Conservation (phyloP, 2,113 vertebrate species). For the Urocitellus parryii region DNA sequence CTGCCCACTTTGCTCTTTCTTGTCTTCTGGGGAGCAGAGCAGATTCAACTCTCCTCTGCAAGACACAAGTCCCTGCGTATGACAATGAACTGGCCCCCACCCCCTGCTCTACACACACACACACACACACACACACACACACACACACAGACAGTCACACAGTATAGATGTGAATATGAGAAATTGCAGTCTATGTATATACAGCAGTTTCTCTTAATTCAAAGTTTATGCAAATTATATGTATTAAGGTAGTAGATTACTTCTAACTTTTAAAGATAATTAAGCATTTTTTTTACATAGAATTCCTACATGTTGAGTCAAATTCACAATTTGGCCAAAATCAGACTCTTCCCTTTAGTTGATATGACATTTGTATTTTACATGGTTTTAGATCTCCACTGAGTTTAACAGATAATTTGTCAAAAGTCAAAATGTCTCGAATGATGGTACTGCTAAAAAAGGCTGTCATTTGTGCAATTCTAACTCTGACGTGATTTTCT, state of each 20-base stretch:
- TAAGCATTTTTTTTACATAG: not conserved
- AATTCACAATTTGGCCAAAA: not conserved
- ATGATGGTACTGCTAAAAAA: not conserved
- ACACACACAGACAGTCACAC: no score
- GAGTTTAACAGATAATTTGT: not conserved
- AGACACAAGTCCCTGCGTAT: not conserved
- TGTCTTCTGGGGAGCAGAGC: not conserved
- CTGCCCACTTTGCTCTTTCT: not conserved
- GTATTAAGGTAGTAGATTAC: not conserved
- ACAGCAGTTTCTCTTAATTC: not conserved
- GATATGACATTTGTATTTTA: not conserved
- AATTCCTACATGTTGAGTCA: slow-evolving; percentile 22
- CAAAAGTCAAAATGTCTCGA: not conserved
- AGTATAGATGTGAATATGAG: no score
- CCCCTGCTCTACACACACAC: no score
- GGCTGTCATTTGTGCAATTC: not conserved
- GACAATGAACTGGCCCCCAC: not conserved
- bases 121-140: no score
- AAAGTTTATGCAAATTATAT: not conserved
- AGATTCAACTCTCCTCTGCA: not conserved
- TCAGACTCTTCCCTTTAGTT: not conserved
- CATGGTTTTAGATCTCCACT: not conserved
- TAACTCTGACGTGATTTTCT: not conserved
- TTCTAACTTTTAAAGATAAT: not conserved
- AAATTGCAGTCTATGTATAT: not conserved